Percentiles rank a stretch among this genome's conserved stretches.
These are phyloP conservation scores for Dryomyza anilis DNA, from an alignment of 2,888 invertebrate genomes.

Conservation along the genomic window DNA sequence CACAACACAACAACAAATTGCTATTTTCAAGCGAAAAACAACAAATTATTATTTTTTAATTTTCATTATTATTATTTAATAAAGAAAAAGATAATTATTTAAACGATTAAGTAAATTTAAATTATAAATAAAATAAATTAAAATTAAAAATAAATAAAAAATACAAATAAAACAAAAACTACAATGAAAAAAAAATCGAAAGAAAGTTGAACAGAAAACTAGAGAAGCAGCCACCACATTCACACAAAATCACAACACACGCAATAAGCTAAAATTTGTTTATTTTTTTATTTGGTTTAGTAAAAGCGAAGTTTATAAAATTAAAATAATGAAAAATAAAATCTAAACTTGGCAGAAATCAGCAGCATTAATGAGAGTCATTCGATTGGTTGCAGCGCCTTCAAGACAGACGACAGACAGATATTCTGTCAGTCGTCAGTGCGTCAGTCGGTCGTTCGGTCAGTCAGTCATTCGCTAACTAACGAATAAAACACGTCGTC, in stretches of 20 bases:
- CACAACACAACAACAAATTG: conserved; percentile 15
- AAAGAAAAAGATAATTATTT: conserved; percentile 59
- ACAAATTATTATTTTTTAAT: conserved; percentile 52
- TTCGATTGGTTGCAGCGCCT: too few relatives aligned
- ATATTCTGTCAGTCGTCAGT: too few relatives aligned
- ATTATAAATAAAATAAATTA: conserved; percentile 57
- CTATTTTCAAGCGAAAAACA: conserved; percentile 31
- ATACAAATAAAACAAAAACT: conserved; percentile 37
- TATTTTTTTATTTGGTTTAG: conserved; percentile 15
- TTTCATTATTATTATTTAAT: conserved; percentile 59
- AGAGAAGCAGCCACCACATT: conserved; percentile 29
- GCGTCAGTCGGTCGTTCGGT: too few relatives aligned
- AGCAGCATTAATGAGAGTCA: too few relatives aligned
- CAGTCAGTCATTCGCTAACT: too few relatives aligned
- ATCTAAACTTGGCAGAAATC: too few relatives aligned
- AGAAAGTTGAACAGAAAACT: conserved; percentile 28
- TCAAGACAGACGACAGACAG: too few relatives aligned
- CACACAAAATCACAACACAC: conserved; percentile 24
- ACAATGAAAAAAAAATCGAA: conserved; percentile 37
- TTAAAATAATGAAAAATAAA: too few relatives aligned
- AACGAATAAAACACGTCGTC: too few relatives aligned
- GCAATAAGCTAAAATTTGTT: conserved; percentile 14
- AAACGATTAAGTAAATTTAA: conserved; percentile 61
- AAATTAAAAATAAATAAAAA: conserved; percentile 44
- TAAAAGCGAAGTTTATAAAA: conserved; percentile 15